A percentile compares a stretch with the other conserved stretches of the same genome.
Evolutionary conservation across 2,888 invertebrate genomes (phyloP).

Genomic region (Belgica antarctica): DNA sequence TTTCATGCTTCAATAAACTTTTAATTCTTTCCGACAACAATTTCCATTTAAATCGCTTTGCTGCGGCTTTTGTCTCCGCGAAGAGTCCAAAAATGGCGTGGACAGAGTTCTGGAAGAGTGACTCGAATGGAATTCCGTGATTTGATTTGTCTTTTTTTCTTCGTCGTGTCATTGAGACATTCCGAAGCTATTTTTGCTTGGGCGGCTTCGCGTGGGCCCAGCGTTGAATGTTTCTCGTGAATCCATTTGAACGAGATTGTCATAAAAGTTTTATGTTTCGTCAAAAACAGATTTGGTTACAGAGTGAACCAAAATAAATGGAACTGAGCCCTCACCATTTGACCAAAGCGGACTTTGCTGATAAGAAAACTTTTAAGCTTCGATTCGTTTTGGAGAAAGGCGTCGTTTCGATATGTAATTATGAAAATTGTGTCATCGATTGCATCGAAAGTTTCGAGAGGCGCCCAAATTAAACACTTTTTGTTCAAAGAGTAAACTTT

Average conservation of each 20-base stretch:
- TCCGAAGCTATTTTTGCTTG: not conserved
- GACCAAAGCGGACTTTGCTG: not conserved
- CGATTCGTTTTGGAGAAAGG: no score
- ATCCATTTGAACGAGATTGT: constrained; percentile 1
- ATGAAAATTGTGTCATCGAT: constrained; percentile 9
- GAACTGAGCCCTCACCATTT: not conserved
- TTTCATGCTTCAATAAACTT: constrained; percentile 40
- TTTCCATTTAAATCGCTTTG: constrained; percentile 24
- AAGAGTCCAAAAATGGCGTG: not conserved
- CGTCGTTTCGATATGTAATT: not conserved
- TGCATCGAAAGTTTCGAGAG: not conserved
- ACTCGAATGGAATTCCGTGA: not conserved
- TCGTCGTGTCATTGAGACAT: not conserved
- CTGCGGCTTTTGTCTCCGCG: not conserved
- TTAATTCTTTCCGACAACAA: not conserved
- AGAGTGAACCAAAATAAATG: constrained; percentile 5
- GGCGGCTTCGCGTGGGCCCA: constrained; percentile 9
- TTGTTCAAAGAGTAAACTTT: not conserved
- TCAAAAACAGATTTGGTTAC: no score
- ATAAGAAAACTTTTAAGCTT: no score
- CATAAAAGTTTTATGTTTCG: constrained; percentile 17
- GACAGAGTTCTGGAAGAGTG: not conserved
- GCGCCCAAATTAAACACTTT: not conserved
- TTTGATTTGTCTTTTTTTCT: constrained; percentile 7
- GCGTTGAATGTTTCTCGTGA: not conserved